These are phyloP conservation scores for Maniola hyperantus DNA, from an alignment of 2,888 invertebrate species.

Conservation along the genomic window DNA sequence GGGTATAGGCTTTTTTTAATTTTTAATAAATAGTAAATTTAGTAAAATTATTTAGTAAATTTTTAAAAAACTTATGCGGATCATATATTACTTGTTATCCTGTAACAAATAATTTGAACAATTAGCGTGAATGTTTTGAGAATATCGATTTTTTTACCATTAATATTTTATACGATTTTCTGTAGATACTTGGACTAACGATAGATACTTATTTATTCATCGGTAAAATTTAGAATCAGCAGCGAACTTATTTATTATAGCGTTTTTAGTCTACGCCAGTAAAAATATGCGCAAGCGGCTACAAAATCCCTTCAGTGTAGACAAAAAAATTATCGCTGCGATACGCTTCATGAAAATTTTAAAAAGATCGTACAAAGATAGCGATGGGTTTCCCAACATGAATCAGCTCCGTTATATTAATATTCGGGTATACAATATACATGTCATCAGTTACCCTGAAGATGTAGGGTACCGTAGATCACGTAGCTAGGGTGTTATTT, in stretches of 20 bases:
- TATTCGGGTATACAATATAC: slow-evolving; percentile 35
- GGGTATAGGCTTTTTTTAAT: no score
- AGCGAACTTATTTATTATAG: not conserved
- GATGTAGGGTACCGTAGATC: not conserved
- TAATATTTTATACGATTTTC: no score
- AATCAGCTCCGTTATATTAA: slow-evolving; percentile 22
- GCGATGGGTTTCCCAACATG: slow-evolving; percentile 14
- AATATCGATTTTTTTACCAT: no score
- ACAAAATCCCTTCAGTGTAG: not conserved
- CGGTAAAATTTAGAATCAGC: not conserved
- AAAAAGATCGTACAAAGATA: slow-evolving; percentile 2
- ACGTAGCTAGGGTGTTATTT: not conserved
- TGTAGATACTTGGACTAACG: no score
- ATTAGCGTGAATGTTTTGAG: no score
- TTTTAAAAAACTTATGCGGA: no score
- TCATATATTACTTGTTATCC: no score
- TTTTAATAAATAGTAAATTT: no score
- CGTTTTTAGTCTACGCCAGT: not conserved
- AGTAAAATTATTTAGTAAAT: no score
- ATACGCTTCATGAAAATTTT: slow-evolving; percentile 17
- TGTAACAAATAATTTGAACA: no score
- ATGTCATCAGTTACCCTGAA: slow-evolving; percentile 49
- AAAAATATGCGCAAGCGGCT: not conserved
- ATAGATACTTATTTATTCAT: no score
- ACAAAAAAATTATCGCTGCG: not conserved